Conservation (phyloP, 2,888 invertebrate genomes). For the Holacanthella duospinosa region DNA sequence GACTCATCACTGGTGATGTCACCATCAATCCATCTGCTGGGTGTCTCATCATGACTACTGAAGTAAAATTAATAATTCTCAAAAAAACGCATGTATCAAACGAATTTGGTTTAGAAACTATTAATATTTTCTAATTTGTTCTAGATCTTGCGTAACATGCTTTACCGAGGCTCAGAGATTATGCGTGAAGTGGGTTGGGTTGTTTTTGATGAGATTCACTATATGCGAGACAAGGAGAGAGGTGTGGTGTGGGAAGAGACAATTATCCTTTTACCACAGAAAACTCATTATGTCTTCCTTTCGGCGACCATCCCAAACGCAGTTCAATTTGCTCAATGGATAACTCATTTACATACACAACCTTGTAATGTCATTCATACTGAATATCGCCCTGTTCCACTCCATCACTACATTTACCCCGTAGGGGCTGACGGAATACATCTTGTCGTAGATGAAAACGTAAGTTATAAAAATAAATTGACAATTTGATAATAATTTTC, state of each 20-base stretch:
- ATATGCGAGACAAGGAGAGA: slow-evolving; percentile 98
- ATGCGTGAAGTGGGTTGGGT: slow-evolving; percentile 99
- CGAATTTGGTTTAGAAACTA: background rate
- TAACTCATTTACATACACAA: slow-evolving; percentile 85
- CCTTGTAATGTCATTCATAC: slow-evolving; percentile 99
- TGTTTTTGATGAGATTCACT: slow-evolving; percentile 98
- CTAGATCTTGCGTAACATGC: slow-evolving; percentile 91
- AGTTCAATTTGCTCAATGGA: slow-evolving; percentile 88
- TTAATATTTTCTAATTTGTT: slow-evolving; percentile 6
- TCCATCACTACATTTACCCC: slow-evolving; percentile 97
- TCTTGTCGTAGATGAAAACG: slow-evolving; percentile 85
- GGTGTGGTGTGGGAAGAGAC: slow-evolving; percentile 99
- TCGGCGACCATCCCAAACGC: slow-evolving; percentile 99
- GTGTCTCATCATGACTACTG: slow-evolving; percentile 99
- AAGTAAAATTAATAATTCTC: no score
- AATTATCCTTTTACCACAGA: slow-evolving; percentile 89
- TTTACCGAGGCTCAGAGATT: slow-evolving; percentile 95
- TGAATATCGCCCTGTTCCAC: slow-evolving; percentile 90
- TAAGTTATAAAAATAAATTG: slow-evolving; percentile 41
- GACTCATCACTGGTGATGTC: slow-evolving; percentile 96
- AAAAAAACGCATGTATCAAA: background rate
- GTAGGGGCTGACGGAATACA: slow-evolving; percentile 93
- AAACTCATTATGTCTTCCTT: slow-evolving; percentile 95
- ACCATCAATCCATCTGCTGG: slow-evolving; percentile 97
- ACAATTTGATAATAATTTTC: background rate